phyloP scores from a whole-genome alignment of 2,797 vertebrate species.

The Ispidina picta region DNA sequence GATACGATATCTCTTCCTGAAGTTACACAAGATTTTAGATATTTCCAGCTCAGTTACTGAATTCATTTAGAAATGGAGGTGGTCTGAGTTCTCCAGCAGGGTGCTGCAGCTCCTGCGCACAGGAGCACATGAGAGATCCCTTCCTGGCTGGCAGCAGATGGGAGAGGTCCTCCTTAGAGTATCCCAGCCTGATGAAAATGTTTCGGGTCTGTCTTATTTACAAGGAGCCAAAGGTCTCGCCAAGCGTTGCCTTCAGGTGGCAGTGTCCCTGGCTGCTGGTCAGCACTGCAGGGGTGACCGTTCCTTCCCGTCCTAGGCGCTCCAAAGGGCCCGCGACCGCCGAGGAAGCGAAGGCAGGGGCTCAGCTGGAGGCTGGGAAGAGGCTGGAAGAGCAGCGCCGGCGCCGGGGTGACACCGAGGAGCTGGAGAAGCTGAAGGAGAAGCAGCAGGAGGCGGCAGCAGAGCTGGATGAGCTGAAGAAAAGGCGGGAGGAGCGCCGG shows the following conservation, averaged over 20 bases:
- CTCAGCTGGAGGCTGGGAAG: slow-evolving; percentile 86
- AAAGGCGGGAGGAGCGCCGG: slow-evolving; percentile 90
- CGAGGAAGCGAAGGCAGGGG: slow-evolving; percentile 70
- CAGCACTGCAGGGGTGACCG: fast-evolving
- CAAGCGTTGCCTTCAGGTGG: background rate
- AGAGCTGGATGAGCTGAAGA: slow-evolving; percentile 94
- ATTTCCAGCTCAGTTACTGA: background rate
- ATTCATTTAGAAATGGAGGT: background rate
- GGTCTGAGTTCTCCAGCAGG: background rate
- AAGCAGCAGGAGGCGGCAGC: slow-evolving; percentile 91
- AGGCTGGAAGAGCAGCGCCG: slow-evolving; percentile 91
- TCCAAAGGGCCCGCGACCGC: slow-evolving; percentile 72
- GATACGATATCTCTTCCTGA: background rate
- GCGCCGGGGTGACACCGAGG: slow-evolving; percentile 88
- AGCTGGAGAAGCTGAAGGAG: slow-evolving; percentile 91
- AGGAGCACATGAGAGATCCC: background rate
- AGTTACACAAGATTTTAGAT: background rate
- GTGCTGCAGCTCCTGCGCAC: background rate
- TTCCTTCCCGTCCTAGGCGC: slow-evolving; percentile 70
- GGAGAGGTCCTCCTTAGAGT: background rate
- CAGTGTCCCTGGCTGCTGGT: background rate
- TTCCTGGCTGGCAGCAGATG: background rate
- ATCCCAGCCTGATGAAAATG: background rate
- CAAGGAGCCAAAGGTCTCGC: background rate
- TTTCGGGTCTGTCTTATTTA: background rate